phyloP scores from a whole-genome alignment of 2,797 vertebrate genomes.

The Sebastes minor region DNA sequence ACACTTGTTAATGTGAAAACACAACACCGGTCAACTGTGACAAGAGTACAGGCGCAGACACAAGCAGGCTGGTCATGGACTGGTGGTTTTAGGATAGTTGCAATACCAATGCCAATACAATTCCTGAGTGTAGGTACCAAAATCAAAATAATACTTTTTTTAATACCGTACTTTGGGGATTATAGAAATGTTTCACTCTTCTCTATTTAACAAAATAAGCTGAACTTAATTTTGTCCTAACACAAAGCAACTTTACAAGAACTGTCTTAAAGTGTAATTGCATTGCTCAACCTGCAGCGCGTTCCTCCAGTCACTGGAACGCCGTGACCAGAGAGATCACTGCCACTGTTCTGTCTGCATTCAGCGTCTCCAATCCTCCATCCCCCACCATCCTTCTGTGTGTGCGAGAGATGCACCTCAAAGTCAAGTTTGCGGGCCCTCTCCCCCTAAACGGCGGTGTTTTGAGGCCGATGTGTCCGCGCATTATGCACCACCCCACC shows the following conservation, averaged over 20 bases:
- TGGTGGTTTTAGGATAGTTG: too few relatives aligned
- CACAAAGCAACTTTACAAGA: not conserved
- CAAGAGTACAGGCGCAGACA: not conserved
- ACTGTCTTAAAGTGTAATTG: too few relatives aligned
- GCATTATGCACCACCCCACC: too few relatives aligned
- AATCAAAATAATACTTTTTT: not conserved
- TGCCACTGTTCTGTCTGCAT: too few relatives aligned
- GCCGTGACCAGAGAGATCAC: too few relatives aligned
- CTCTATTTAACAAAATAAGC: not conserved
- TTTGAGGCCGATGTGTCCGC: not conserved
- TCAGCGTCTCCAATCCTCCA: too few relatives aligned
- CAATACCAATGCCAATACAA: not conserved
- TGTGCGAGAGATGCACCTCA: too few relatives aligned
- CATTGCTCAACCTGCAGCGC: too few relatives aligned
- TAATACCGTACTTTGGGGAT: not conserved
- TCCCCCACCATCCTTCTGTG: too few relatives aligned
- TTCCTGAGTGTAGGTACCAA: not conserved
- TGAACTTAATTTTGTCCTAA: not conserved
- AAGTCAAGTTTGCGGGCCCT: not conserved
- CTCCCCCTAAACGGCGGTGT: not conserved
- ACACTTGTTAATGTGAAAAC: conserved; percentile 44
- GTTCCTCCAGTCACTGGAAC: too few relatives aligned
- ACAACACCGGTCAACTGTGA: conserved; percentile 14
- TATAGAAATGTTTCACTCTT: not conserved
- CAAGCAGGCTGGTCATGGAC: not conserved